A percentile compares a stretch with the other conserved stretches of the same genome.
These are phyloP conservation scores for Polymixis flavicincta DNA, from an alignment of 2,888 invertebrate species.

Conservation along the genomic window DNA sequence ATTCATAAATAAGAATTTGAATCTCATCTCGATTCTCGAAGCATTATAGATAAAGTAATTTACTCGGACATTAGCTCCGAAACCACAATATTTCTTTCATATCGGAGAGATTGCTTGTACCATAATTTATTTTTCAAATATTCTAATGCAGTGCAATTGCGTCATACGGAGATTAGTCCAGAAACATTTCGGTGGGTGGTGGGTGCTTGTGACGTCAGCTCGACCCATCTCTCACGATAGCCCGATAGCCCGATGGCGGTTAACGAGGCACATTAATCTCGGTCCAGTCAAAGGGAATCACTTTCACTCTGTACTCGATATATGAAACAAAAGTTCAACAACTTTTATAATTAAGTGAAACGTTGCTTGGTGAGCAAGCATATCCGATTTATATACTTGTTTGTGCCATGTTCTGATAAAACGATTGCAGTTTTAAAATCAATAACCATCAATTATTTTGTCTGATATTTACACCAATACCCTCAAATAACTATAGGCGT, in stretches of 20 bases:
- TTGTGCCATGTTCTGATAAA: slow-evolving; percentile 38
- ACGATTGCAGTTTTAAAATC: slow-evolving; percentile 30
- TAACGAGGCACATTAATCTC: slow-evolving; percentile 79
- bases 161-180: slow-evolving; percentile 72
- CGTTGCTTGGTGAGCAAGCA: slow-evolving; percentile 52
- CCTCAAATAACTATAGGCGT: background rate
- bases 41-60: slow-evolving; percentile 70
- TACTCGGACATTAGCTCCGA: slow-evolving; percentile 69
- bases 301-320: slow-evolving; percentile 78
- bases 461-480: slow-evolving; percentile 14
- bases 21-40: slow-evolving; percentile 61
- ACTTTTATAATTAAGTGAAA: slow-evolving; percentile 70
- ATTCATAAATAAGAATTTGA: slow-evolving; percentile 68
- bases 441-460: slow-evolving; percentile 27
- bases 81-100: slow-evolving; percentile 78
- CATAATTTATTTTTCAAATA: slow-evolving; percentile 77
- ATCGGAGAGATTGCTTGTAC: slow-evolving; percentile 75
- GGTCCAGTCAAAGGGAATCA: slow-evolving; percentile 78
- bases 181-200: slow-evolving; percentile 67
- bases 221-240: slow-evolving; percentile 77
- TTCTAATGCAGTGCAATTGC: slow-evolving; percentile 76
- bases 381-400: slow-evolving; percentile 52
- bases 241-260: slow-evolving; percentile 70
- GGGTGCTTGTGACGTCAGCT: slow-evolving; percentile 71
- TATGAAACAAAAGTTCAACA: slow-evolving; percentile 70